Conservation (phyloP, 2,888 invertebrate genomes). For the Epicampocera succincta region DNA sequence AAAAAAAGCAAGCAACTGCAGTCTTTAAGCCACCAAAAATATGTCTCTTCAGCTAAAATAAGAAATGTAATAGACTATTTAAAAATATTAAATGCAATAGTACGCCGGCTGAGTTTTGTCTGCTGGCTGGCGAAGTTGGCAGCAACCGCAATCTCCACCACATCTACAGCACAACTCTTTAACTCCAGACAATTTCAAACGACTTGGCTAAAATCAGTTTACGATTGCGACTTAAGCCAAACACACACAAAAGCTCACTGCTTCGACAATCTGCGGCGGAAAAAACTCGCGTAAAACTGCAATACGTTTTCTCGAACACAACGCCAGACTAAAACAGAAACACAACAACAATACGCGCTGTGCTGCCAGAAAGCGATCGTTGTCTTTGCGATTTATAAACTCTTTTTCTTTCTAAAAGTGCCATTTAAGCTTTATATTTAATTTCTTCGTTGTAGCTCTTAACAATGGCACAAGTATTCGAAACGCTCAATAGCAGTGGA, state of each 20-base stretch:
- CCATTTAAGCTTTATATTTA: conserved; percentile 46
- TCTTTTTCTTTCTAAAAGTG: conserved; percentile 33
- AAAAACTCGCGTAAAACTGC: conserved; percentile 46
- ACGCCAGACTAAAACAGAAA: not conserved
- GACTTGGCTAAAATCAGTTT: conserved; percentile 59
- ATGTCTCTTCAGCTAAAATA: conserved; percentile 13
- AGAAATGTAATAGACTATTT: conserved; percentile 11
- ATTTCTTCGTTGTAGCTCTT: conserved; percentile 4
- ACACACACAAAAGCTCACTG: conserved; percentile 26
- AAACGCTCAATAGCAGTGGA: conserved; percentile 21
- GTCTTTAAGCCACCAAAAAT: not conserved
- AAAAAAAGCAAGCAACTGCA: not conserved
- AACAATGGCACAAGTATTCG: conserved; percentile 42
- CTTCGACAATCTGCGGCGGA: not conserved
- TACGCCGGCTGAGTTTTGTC: conserved; percentile 45
- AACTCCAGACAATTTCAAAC: conserved; percentile 49
- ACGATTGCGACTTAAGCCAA: conserved; percentile 56
- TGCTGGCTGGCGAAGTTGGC: conserved; percentile 20
- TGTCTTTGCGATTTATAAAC: conserved; percentile 13
- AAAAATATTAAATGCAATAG: conserved; percentile 38
- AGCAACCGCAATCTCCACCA: conserved; percentile 31
- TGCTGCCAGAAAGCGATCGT: too few relatives aligned
- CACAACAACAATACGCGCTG: not conserved
- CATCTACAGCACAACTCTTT: conserved; percentile 10
- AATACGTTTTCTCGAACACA: not conserved